Percentiles rank a stretch among this genome's conserved stretches.
Conservation (phyloP, 2,888 invertebrate genomes). For the Siphonodentalium dalli region DNA sequence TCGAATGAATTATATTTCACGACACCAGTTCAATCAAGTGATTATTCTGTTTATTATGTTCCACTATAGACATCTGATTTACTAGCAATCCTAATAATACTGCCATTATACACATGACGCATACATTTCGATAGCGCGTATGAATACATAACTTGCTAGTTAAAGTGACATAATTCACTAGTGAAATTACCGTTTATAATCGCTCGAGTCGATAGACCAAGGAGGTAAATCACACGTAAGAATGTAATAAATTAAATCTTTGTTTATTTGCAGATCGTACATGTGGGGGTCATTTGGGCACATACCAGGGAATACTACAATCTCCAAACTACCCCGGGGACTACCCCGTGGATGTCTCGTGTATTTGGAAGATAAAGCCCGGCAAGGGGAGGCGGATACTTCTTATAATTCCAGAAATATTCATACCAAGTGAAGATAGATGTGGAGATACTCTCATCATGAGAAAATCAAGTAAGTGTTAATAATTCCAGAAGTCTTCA, state of each 20-base stretch:
- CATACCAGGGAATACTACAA: constrained; percentile 61
- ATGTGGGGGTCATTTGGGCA: constrained; percentile 52
- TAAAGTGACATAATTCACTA: too few species aligned
- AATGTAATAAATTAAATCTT: not conserved
- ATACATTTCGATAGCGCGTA: too few species aligned
- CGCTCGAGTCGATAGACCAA: not conserved
- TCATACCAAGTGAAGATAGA: constrained; percentile 56
- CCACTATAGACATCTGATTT: too few species aligned
- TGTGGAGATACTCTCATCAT: constrained; percentile 64
- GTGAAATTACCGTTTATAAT: too few species aligned
- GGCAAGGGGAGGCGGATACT: constrained; percentile 63
- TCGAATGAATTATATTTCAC: too few species aligned
- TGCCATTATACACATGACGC: too few species aligned
- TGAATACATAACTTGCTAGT: too few species aligned
- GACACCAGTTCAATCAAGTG: too few species aligned
- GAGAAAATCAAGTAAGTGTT: too few species aligned
- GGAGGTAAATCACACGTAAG: not conserved
- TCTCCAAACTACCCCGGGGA: constrained; percentile 67
- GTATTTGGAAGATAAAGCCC: constrained; percentile 65
- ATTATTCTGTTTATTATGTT: too few species aligned
- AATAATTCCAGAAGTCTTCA: constrained; percentile 64
- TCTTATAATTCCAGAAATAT: constrained; percentile 65
- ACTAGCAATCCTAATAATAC: too few species aligned
- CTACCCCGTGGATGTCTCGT: constrained; percentile 64
- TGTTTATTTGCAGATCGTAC: constrained; percentile 39